Evolutionary conservation across 1,140 invertebrate genomes (phyloP).

Genomic region (Hypothenemus hampei): DNA sequence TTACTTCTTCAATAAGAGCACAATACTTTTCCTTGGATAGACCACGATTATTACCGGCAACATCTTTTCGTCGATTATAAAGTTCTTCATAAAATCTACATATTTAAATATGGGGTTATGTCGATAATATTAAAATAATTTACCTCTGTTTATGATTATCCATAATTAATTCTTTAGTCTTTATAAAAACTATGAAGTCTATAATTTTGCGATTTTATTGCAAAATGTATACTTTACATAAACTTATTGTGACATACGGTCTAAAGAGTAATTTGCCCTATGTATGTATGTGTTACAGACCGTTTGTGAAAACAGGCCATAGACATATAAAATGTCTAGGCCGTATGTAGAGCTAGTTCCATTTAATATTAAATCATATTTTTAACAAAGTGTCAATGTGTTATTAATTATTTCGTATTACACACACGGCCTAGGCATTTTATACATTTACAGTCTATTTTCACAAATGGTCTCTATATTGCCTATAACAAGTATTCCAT

Average conservation of each 20-base stretch:
- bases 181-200: neutral
- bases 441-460: too few relatives aligned
- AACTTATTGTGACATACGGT: neutral
- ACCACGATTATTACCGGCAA: neutral
- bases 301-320: too few relatives aligned
- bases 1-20: constrained; percentile 4
- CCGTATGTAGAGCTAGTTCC: too few relatives aligned
- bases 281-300: too few relatives aligned
- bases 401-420: too few relatives aligned
- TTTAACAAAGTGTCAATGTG: too few relatives aligned
- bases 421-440: too few relatives aligned
- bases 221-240: neutral
- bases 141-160: neutral
- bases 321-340: too few relatives aligned
- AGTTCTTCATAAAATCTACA: neutral
- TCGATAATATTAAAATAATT: neutral
- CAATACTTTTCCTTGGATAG: neutral
- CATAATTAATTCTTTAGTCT: neutral
- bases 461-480: too few relatives aligned
- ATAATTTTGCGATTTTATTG: neutral
- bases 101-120: neutral
- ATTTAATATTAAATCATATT: too few relatives aligned
- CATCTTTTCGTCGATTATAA: neutral
- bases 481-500: too few relatives aligned
- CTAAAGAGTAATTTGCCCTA: neutral